Percentiles rank a stretch among this genome's conserved stretches.
Evolutionary conservation across 2,888 invertebrate genomes (phyloP).

Genomic region (Philereme transversata): DNA sequence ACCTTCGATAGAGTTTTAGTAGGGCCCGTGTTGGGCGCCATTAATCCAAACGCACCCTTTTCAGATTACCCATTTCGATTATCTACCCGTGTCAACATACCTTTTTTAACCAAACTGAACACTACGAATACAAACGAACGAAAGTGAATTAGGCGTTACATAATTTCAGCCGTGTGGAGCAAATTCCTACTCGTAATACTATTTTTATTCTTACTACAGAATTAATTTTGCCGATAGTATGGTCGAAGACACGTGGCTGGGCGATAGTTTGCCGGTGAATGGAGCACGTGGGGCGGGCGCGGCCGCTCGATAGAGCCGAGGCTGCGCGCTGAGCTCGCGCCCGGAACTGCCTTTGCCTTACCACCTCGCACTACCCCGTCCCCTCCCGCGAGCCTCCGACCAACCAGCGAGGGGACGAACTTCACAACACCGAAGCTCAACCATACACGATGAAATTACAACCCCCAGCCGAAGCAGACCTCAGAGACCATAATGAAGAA

Average conservation of each 20-base stretch:
- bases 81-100: conserved; percentile 8
- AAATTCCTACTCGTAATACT: conserved; percentile 33
- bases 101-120: conserved; percentile 15
- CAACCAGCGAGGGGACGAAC: conserved; percentile 26
- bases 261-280: conserved; percentile 59
- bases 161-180: conserved; percentile 2
- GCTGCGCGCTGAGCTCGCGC: conserved; percentile 66
- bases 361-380: conserved; percentile 39
- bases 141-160: conserved; percentile 13
- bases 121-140: conserved; percentile 5
- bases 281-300: conserved; percentile 69
- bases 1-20: conserved; percentile 15
- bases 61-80: conserved; percentile 8
- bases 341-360: conserved; percentile 49
- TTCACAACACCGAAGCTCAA: conserved; percentile 37
- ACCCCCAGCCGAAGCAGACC: conserved; percentile 37
- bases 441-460: conserved; percentile 30
- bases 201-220: conserved; percentile 50
- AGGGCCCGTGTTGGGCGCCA: conserved; percentile 26
- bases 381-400: conserved; percentile 24
- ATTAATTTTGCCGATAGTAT: conserved; percentile 40
- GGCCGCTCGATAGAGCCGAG: conserved; percentile 73
- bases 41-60: conserved; percentile 25
- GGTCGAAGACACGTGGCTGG: conserved; percentile 51
- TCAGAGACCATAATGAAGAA: conserved; percentile 33